Evolutionary conservation across 2,113 vertebrate species (phyloP).

Genomic region (Tragulus kanchil): DNA sequence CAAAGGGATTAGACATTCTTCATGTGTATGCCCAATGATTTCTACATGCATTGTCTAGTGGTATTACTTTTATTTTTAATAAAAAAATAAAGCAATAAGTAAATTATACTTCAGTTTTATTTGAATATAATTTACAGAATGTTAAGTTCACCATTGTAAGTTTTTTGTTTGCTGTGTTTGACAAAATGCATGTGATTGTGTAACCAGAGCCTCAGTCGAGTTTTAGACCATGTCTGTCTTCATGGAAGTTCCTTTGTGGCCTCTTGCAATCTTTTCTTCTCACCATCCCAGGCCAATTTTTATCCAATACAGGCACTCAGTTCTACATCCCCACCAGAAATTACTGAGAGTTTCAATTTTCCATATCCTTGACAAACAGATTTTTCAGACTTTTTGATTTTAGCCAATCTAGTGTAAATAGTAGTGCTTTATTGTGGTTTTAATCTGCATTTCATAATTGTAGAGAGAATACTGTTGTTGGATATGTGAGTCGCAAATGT

Average conservation of each 20-base stretch:
- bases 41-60: not conserved
- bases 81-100: not conserved
- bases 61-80: not conserved
- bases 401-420: not conserved
- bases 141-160: not conserved
- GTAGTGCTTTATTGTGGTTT: not conserved
- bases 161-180: not conserved
- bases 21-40: not conserved
- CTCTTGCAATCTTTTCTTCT: not conserved
- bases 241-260: not conserved
- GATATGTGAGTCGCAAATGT: not conserved
- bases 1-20: not conserved
- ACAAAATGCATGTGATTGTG: not conserved
- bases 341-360: not conserved
- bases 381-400: not conserved
- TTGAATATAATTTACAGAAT: not conserved
- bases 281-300: not conserved
- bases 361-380: not conserved
- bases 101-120: not conserved
- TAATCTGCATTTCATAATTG: not conserved
- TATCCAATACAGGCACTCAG: not conserved
- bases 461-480: not conserved
- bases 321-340: not conserved
- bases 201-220: not conserved
- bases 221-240: not conserved